Evolutionary conservation across 2,888 invertebrate species (phyloP).

Genomic region (Salpingus planirostris): DNA sequence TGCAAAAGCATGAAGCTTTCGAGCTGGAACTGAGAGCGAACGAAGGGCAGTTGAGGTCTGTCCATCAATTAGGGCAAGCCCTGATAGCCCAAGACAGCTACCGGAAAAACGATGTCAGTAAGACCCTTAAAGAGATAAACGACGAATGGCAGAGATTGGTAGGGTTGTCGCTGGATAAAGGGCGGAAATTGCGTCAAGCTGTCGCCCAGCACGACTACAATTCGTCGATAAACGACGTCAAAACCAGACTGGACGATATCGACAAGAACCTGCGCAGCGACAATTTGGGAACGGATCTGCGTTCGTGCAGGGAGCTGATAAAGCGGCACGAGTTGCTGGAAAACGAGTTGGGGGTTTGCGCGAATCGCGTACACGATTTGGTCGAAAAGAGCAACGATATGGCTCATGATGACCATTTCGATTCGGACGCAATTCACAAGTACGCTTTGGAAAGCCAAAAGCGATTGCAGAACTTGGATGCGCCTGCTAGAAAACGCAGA

Average conservation of each 20-base stretch:
- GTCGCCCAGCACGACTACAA: slow-evolving; percentile 70
- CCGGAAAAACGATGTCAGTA: slow-evolving; percentile 59
- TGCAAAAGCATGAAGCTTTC: slow-evolving; percentile 95
- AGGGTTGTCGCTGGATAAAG: slow-evolving; percentile 53
- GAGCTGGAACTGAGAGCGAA: slow-evolving; percentile 91
- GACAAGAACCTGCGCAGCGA: slow-evolving; percentile 68
- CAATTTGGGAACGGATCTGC: slow-evolving; percentile 80
- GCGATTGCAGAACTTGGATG: slow-evolving; percentile 60
- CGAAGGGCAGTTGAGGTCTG: slow-evolving; percentile 80
- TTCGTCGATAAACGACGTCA: slow-evolving; percentile 81
- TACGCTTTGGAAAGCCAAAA: slow-evolving; percentile 67
- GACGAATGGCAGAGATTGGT: slow-evolving; percentile 69
- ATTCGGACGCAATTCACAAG: slow-evolving; percentile 74
- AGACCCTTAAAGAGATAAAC: slow-evolving; percentile 61
- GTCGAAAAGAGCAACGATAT: slow-evolving; percentile 78
- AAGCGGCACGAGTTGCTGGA: slow-evolving; percentile 85
- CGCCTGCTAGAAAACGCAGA: slow-evolving; percentile 62
- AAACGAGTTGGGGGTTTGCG: slow-evolving; percentile 76
- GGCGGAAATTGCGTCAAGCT: slow-evolving; percentile 80
- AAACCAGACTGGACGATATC: slow-evolving; percentile 77
- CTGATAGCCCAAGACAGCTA: slow-evolving; percentile 64
- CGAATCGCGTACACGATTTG: slow-evolving; percentile 69
- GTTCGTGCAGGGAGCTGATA: slow-evolving; percentile 84
- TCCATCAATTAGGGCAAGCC: slow-evolving; percentile 71
- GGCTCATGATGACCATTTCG: slow-evolving; percentile 91